Evolutionary conservation across 2,113 vertebrate species (phyloP).

Genomic region (Sceloporus tristichus): DNA sequence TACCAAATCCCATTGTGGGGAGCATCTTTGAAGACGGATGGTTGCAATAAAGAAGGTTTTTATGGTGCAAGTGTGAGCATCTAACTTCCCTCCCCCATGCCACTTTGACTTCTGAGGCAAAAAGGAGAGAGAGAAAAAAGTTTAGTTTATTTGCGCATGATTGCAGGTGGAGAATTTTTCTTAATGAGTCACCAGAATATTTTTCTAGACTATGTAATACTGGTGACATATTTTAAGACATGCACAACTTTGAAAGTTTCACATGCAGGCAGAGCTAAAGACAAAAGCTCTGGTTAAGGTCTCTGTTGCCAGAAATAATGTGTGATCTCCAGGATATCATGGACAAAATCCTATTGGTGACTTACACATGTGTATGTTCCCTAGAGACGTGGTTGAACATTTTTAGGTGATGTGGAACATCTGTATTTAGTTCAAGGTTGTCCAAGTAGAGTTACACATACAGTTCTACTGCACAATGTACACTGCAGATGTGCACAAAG

Average conservation of each 20-base stretch:
- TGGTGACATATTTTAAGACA: not conserved
- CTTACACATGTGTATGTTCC: no score
- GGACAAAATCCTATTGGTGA: no score
- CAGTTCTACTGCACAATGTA: no score
- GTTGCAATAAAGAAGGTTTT: conserved; percentile 82
- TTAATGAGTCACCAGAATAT: conserved; percentile 71
- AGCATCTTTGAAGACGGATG: conserved; percentile 84
- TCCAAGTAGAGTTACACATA: no score
- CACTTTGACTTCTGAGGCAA: conserved; percentile 79
- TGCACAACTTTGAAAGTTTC: conserved; percentile 19
- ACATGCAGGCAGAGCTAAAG: not conserved
- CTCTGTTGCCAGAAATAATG: no score
- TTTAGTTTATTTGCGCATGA: conserved; percentile 64
- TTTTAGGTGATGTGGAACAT: no score
- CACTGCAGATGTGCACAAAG: no score
- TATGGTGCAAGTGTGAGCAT: conserved; percentile 79
- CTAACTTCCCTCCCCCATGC: conserved; percentile 69
- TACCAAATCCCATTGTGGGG: conserved; percentile 83
- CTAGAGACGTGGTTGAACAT: no score
- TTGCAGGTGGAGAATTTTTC: conserved; percentile 72
- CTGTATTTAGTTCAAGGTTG: no score
- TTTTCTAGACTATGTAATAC: conserved; percentile 14
- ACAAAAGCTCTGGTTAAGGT: not conserved
- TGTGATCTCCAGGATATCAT: no score
- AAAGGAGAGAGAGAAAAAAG: conserved; percentile 68